Evolutionary conservation across 2,113 vertebrate species (phyloP).

Genomic region (Dicaeum eximium): DNA sequence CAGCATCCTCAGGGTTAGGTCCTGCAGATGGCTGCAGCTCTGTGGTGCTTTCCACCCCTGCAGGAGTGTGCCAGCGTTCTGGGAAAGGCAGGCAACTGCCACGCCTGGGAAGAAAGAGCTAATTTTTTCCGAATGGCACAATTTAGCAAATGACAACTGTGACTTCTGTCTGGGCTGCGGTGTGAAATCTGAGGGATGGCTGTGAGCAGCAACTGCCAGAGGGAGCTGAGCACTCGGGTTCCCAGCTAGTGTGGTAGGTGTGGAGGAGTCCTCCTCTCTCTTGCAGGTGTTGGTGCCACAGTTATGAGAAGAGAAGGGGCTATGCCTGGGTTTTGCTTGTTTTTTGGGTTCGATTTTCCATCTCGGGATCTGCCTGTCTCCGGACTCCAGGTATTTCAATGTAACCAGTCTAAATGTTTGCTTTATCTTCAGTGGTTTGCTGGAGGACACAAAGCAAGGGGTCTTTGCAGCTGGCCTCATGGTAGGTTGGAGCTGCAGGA

Average conservation of each 20-base stretch:
- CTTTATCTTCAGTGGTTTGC: not conserved
- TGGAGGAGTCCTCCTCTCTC: not conserved
- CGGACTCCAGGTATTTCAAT: not conserved
- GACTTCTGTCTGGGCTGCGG: not conserved
- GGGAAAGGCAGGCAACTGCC: not conserved
- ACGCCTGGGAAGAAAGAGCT: not conserved
- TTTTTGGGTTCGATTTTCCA: not conserved
- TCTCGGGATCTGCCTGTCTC: not conserved
- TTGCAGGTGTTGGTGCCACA: not conserved
- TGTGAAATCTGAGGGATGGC: slow-evolving; percentile 5
- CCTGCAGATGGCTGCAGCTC: not conserved
- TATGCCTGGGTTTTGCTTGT: not conserved
- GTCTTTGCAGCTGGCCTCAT: not conserved
- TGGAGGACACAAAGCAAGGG: not conserved
- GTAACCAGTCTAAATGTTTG: not conserved
- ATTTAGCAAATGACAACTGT: slow-evolving; percentile 12
- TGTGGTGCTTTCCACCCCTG: not conserved
- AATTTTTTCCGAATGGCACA: slow-evolving; percentile 7
- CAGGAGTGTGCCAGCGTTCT: fast-evolving
- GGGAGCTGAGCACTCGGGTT: not conserved
- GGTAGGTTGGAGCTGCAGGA: not conserved
- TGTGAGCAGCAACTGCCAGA: slow-evolving; percentile 30
- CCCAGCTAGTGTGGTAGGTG: not conserved
- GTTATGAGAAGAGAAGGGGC: not conserved
- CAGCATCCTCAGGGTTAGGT: not conserved